Conservation (phyloP, 1,140 invertebrate species). For the Chironomus tepperi region DNA sequence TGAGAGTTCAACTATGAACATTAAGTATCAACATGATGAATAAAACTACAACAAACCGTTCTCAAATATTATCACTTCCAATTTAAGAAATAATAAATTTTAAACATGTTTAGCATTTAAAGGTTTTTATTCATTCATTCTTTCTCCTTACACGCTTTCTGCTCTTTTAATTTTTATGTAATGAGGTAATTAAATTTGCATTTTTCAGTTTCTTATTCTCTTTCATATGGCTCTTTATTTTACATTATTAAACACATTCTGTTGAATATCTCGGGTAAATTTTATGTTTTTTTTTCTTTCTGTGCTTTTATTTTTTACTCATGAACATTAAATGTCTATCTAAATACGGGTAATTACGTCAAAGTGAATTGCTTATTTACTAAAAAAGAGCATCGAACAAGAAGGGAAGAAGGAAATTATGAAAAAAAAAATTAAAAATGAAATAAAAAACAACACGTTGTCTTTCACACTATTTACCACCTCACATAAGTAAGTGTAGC, state of each 20-base stretch:
- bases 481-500: too few relatives aligned
- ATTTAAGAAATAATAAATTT: constrained; percentile 22
- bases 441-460: constrained; percentile 19
- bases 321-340: constrained; percentile 15
- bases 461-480: constrained; percentile 11
- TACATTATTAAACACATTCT: too few relatives aligned
- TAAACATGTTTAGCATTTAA: constrained; percentile 18
- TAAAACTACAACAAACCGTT: constrained; percentile 19
- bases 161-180: constrained; percentile 21
- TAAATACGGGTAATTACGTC: constrained; percentile 20
- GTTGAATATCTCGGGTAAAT: too few relatives aligned
- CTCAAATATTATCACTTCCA: constrained; percentile 19
- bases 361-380: constrained; percentile 3
- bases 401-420: not conserved
- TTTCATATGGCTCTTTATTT: not conserved
- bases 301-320: not conserved
- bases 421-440: constrained; percentile 4
- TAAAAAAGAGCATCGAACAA: not conserved
- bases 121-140: not conserved
- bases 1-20: not conserved
- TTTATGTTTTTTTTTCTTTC: not conserved
- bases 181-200: constrained; percentile 21
- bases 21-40: not conserved
- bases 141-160: constrained; percentile 17
- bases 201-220: constrained; percentile 14